Evolutionary conservation across 2,888 invertebrate genomes (phyloP), one percentile per base, ranked within the genome.

Genomic region (Ophion slaviceki): DNA sequence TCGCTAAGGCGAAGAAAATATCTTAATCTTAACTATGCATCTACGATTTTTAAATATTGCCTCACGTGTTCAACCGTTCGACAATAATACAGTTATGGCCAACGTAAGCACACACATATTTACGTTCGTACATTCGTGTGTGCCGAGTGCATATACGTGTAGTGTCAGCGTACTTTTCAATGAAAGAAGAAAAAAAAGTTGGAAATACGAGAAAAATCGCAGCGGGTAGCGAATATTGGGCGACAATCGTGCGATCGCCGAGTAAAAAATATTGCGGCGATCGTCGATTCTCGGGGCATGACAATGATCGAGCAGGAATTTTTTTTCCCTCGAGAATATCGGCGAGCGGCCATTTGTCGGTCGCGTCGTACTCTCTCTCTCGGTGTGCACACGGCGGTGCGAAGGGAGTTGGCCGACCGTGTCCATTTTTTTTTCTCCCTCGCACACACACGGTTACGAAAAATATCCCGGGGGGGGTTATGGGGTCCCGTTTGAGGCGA

Each of bases 351-450:
- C 83, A 84, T 84, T 84, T 84, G 75, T 84, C 83, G 75, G 70
- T 78, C 57, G 68, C 53, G 53, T 53, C 53, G 53, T 53, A 53
- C 53, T 53, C 53, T 53, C 47, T 11, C 17, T 11, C 53, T 1
- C 53, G 53, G 53, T 53, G 62, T 47, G 74, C 70, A 80, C 70
- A 32, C 79, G 79, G 75, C 20, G 68, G 47, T 32, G n/a, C 40
- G 57, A 88, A 88, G 90, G 90, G 91, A 90, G 91, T 91, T 87
- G 90, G 91, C 90, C 90, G 87, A 83, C 5, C 88, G 88, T 89
- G 80, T 77, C 66, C 14, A 45, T 11, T 24, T 32, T 82, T 81
- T 53, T 72, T 81, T 62, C 70, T 67, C 68, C 47, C 62, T 57
- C 64, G 59, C 57, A 83, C 59, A 74, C 75, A 40, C 40, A 40